These are phyloP conservation scores for Megalopta genalis DNA, from an alignment of 1,140 invertebrate species.

Conservation along the genomic window DNA sequence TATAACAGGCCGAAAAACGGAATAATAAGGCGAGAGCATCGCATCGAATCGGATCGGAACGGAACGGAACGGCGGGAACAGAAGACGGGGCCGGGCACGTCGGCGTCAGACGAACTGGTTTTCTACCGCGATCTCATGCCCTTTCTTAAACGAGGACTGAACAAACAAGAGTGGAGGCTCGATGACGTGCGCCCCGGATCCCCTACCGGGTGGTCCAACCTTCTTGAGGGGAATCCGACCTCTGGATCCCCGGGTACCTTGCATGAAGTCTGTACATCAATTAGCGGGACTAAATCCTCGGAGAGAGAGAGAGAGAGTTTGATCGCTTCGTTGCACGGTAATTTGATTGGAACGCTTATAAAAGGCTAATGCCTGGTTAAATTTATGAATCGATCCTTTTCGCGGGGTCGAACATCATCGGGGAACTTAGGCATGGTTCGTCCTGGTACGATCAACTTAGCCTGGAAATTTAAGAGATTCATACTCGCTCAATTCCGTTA, in stretches of 20 bases:
- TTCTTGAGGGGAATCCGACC: slow-evolving; percentile 32
- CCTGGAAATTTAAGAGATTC: no score
- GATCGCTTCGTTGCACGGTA: slow-evolving; percentile 23
- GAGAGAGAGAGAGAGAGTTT: background rate
- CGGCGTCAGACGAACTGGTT: slow-evolving; percentile 51
- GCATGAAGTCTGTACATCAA: slow-evolving; percentile 24
- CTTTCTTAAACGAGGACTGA: slow-evolving; percentile 27
- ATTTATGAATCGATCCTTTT: background rate
- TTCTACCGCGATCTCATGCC: slow-evolving; percentile 27
- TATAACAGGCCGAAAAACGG: slow-evolving; percentile 18
- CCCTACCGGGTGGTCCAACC: slow-evolving; percentile 60
- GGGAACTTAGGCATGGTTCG: background rate
- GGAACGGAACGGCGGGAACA: background rate
- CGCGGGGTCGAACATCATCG: background rate
- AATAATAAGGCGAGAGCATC: slow-evolving; percentile 1
- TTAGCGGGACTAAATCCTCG: slow-evolving; percentile 15
- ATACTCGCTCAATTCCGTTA: no score
- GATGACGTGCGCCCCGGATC: slow-evolving; percentile 52
- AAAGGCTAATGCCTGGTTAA: slow-evolving; percentile 11
- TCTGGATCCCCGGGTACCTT: slow-evolving; percentile 12
- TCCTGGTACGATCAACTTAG: background rate
- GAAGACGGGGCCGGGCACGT: slow-evolving; percentile 21
- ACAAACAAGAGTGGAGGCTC: slow-evolving; percentile 60
- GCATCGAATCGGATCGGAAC: background rate
- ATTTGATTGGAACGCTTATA: slow-evolving; percentile 24